Conservation (phyloP, 2,113 vertebrate genomes). For the Parus major region DNA sequence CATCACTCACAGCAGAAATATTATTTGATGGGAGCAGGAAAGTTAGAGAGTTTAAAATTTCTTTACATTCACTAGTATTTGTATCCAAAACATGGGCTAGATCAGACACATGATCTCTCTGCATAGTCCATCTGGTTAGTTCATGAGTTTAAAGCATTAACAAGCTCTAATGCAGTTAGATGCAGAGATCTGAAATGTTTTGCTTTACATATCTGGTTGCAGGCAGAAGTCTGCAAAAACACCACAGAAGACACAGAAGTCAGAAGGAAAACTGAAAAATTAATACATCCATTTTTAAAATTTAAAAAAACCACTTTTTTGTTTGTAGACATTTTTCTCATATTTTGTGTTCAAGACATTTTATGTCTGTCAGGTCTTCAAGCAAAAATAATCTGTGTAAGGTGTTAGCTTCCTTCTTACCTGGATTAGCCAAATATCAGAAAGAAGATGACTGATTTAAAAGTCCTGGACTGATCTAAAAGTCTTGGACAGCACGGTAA, state of each 20-base stretch:
- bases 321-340: neutral
- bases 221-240: neutral
- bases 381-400: neutral
- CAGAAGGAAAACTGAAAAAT: neutral
- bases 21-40: neutral
- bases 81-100: neutral
- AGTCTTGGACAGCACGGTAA: neutral
- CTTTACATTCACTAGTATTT: neutral
- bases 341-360: neutral
- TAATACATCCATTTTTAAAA: neutral
- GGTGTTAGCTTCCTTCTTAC: neutral
- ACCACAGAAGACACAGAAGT: neutral
- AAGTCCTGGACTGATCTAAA: neutral
- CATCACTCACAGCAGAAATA: neutral
- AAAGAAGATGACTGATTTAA: neutral
- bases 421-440: neutral
- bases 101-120: neutral
- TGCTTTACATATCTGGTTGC: neutral
- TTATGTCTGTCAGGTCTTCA: neutral
- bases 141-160: neutral
- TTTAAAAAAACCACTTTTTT: accelerated
- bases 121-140: neutral
- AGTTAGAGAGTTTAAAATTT: neutral
- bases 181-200: neutral
- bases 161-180: neutral